A percentile compares a stretch with the other conserved stretches of the same genome.
Evolutionary conservation across 2,797 vertebrate genomes (phyloP).

Genomic region (Ctenopoma multispine): DNA sequence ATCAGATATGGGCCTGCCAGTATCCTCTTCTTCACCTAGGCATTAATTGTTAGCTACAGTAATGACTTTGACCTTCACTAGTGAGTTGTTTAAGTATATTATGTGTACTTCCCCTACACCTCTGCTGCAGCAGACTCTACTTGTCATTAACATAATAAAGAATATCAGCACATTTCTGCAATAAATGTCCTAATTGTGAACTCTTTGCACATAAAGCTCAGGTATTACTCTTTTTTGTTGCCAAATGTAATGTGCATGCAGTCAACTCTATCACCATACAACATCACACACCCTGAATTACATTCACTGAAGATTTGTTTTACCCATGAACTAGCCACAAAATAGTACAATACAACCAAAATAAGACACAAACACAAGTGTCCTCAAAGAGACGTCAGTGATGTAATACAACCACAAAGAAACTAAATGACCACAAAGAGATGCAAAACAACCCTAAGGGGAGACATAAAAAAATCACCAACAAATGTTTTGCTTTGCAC

Average conservation of each 20-base stretch:
- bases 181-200: slow-evolving; percentile 10
- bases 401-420: too few species aligned
- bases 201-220: slow-evolving; percentile 8
- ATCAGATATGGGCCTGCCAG: slow-evolving; percentile 65
- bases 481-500: too few species aligned
- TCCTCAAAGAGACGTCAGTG: too few species aligned
- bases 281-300: neutral
- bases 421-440: too few species aligned
- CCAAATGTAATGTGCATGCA: slow-evolving; percentile 3
- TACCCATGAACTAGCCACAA: too few species aligned
- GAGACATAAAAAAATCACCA: too few species aligned
- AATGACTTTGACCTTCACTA: slow-evolving; percentile 80
- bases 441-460: too few species aligned
- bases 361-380: too few species aligned
- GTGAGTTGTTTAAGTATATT: slow-evolving; percentile 57
- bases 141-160: slow-evolving; percentile 15
- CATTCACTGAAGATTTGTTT: neutral
- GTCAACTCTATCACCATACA: neutral
- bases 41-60: slow-evolving; percentile 75
- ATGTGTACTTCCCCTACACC: slow-evolving; percentile 49
- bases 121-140: slow-evolving; percentile 41
- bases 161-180: slow-evolving; percentile 30
- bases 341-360: too few species aligned
- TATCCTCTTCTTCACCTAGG: slow-evolving; percentile 74
- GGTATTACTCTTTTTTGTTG: neutral